phyloP scores from a whole-genome alignment of 30 jellyfish, hydroid and myxozoan species.

The Calvadosia cruxmelitensis region DNA sequence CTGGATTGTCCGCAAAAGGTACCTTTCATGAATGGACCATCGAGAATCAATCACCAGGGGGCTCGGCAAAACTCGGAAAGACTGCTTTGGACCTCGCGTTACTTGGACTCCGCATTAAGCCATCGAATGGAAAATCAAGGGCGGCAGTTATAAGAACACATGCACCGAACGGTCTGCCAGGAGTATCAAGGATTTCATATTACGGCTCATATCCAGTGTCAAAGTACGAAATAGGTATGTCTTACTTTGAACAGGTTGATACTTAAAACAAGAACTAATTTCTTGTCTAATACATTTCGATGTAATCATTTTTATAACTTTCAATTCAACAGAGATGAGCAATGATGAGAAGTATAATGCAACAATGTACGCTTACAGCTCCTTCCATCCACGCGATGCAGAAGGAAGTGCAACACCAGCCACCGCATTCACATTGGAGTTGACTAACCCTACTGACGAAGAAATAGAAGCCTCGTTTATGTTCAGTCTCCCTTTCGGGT shows the following conservation, averaged over 20 bases:
- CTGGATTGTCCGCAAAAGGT: conserved; percentile 39
- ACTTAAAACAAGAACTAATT: too few species aligned
- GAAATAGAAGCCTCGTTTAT: conserved; percentile 67
- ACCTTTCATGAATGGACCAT: conserved; percentile 97
- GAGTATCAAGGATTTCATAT: conserved; percentile 54
- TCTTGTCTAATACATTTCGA: too few species aligned
- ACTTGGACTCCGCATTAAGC: conserved; percentile 56
- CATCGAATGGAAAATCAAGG: conserved; percentile 21
- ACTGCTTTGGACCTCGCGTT: conserved; percentile 78
- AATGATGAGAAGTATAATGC: conserved; percentile 6
- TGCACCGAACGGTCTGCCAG: conserved; percentile 84
- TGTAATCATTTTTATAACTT: too few species aligned
- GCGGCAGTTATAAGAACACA: conserved; percentile 88
- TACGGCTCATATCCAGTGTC: conserved; percentile 87
- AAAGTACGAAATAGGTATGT: conserved; percentile 53
- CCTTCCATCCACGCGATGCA: conserved; percentile 89
- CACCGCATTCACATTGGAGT: conserved; percentile 62
- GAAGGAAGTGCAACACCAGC: conserved; percentile 83
- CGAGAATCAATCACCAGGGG: conserved; percentile 98
- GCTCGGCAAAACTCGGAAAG: conserved; percentile 92
- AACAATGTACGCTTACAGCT: conserved; percentile 63
- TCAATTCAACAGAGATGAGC: not conserved
- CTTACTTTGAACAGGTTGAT: not conserved
- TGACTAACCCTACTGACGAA: conserved; percentile 60
- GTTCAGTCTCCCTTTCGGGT: conserved; percentile 84